Base-by-base conservation (phyloP, 2,888 invertebrate species). In the Punctoribates punctum region DNA sequence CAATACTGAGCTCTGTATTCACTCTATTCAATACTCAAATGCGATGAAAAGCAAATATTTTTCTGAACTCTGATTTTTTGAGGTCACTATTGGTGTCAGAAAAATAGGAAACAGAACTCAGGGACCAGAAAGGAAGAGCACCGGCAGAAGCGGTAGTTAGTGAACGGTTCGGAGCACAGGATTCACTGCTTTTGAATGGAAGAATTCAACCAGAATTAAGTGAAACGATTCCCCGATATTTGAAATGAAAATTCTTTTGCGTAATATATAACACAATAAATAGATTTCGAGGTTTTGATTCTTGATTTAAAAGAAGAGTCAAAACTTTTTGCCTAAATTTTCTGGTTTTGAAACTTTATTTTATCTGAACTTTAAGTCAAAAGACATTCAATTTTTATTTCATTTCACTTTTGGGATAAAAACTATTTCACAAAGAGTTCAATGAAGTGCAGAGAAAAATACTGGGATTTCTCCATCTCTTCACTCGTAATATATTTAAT, bases 381-480 rank as follows among this genome's bases (percentile, higher is more conserved):
- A 34, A 34, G 34, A 34, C 34, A 20, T 20, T 54, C 8, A 20
- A 54, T 20, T 54, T n/a, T 54, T 20, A 20, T 60, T 27, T 60
- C 3, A 5, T 60, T 60, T 60, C 13, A 15, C 27, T 60, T 25
- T 23, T 17, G 13, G 17, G 23, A 4, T 4, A 27, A 60, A 25
- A 27, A 15, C 60, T 60, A 8, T 34, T 34, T 34, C 11, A 60
- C 23, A 27, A 60, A 60, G 27, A 13, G 17, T 60, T 57, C 5
- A 60, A 27, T 60, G 60, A 60, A 60, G 60, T 60, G 60, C 6
- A 60, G 60, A 60, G 20, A 27, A 27, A 60, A 60, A 60, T 60
- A 27, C 23, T 23, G 60, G 23, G 13, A 13, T 23, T 20, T 54
- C 2, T 60, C 23, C n/a, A n/a, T n/a, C n/a, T n/a, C 23, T 17